Evolutionary conservation across 2,888 invertebrate species (phyloP).

Genomic region (Notodonta dromedarius): DNA sequence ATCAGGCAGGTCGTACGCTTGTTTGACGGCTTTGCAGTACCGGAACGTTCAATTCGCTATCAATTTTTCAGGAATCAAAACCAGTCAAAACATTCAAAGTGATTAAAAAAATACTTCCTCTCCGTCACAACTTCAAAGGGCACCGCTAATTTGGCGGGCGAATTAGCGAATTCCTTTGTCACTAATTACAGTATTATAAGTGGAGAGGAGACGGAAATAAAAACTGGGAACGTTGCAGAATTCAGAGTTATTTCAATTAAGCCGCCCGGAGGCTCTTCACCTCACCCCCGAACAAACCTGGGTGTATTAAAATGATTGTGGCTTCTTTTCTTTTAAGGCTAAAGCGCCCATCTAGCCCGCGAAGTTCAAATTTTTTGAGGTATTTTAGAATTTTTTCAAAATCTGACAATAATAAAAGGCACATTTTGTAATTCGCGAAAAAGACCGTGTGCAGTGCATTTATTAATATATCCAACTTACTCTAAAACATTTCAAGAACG

Average conservation of each 20-base stretch:
- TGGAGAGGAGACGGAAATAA: neutral
- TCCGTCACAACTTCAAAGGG: neutral
- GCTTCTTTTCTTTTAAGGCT: neutral
- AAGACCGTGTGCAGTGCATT: too few species aligned
- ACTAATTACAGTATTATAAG: slow-evolving; percentile 4
- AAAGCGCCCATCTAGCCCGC: too few species aligned
- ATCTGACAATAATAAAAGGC: too few species aligned
- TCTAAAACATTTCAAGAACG: too few species aligned
- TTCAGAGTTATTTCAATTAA: slow-evolving; percentile 5
- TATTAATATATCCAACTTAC: too few species aligned
- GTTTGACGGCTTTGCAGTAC: too few species aligned
- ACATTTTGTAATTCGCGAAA: too few species aligned
- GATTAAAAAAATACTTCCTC: neutral
- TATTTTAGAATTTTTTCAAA: too few species aligned
- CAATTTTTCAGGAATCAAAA: neutral
- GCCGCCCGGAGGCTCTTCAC: neutral
- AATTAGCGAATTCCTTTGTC: neutral
- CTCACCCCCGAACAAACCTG: neutral
- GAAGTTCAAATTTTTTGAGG: too few species aligned
- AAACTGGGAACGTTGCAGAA: neutral
- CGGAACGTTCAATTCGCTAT: too few species aligned
- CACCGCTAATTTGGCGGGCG: slow-evolving; percentile 1
- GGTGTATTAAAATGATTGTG: slow-evolving; percentile 4
- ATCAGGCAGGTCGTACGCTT: too few species aligned
- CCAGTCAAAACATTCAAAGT: neutral